Percentiles rank a stretch among this genome's conserved stretches.
Evolutionary conservation across 2,797 vertebrate genomes (phyloP).

Genomic region (Lepilemur ruficaudatus): DNA sequence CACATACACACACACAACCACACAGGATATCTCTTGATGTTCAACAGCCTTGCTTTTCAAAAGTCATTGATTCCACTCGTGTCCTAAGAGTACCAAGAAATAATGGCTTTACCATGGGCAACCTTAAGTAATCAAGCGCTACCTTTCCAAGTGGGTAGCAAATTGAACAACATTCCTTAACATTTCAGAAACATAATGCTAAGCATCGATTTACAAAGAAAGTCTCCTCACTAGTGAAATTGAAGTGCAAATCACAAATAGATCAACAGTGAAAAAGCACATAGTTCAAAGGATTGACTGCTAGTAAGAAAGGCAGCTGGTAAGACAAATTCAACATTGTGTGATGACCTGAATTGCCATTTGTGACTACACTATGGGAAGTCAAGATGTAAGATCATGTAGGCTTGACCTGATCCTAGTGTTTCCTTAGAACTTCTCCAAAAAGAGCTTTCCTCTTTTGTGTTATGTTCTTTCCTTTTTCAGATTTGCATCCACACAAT

Average conservation of each 20-base stretch:
- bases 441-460: background rate
- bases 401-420: background rate
- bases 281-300: background rate
- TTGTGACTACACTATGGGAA: background rate
- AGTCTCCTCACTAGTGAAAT: conserved; percentile 1
- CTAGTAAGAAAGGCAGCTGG: conserved; percentile 3
- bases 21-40: background rate
- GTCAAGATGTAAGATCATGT: conserved; percentile 16
- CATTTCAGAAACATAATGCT: conserved; percentile 14
- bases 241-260: conserved; percentile 27
- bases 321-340: conserved; percentile 13
- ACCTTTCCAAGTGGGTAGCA: background rate
- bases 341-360: background rate
- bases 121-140: background rate
- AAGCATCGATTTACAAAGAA: conserved; percentile 19
- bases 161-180: conserved; percentile 28
- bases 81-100: conserved; percentile 6
- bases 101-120: background rate
- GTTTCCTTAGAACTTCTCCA: background rate
- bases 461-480: background rate
- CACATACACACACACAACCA: background rate
- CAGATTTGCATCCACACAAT: background rate
- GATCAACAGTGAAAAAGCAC: background rate
- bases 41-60: conserved; percentile 38
- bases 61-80: conserved; percentile 43